A percentile compares a stretch with the other conserved stretches of the same genome.
These are phyloP conservation scores for Hystrix cristata DNA, from an alignment of 2,113 vertebrate genomes.

Conservation along the genomic window DNA sequence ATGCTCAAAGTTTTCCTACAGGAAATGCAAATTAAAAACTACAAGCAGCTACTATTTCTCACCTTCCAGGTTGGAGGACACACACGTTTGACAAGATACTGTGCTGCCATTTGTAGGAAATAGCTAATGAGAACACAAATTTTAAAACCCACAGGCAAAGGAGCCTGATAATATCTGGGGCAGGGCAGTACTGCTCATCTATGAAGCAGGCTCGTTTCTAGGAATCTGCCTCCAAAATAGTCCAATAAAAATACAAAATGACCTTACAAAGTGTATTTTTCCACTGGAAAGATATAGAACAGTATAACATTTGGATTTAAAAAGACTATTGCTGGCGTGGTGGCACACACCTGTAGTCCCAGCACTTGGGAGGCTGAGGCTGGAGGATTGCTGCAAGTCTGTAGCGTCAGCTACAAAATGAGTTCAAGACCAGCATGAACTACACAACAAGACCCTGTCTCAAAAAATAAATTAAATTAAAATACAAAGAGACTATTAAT, in stretches of 20 bases:
- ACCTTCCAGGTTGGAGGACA: not conserved
- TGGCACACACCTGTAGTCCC: too few species aligned
- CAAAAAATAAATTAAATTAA: too few species aligned
- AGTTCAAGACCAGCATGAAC: too few species aligned
- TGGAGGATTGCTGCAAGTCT: too few species aligned
- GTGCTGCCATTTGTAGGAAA: not conserved
- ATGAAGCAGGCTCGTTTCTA: not conserved
- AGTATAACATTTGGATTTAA: not conserved
- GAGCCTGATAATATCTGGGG: not conserved
- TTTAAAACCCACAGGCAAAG: not conserved
- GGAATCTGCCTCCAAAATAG: not conserved
- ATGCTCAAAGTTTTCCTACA: slow-evolving; percentile 11
- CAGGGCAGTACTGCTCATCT: not conserved
- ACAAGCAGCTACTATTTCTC: not conserved
- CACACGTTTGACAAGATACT: not conserved
- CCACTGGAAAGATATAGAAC: not conserved
- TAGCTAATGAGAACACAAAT: not conserved
- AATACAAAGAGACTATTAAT: not conserved
- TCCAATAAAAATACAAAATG: not conserved
- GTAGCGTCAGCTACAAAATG: too few species aligned
- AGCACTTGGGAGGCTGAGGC: too few species aligned
- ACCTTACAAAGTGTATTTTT: not conserved
- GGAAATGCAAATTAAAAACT: not conserved
- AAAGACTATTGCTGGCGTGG: not conserved
- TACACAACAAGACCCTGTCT: too few species aligned